A percentile compares a stretch with the other conserved stretches of the same genome.
These are phyloP conservation scores for Diplodus sargus DNA, from an alignment of 2,797 vertebrate species.

Conservation along the genomic window DNA sequence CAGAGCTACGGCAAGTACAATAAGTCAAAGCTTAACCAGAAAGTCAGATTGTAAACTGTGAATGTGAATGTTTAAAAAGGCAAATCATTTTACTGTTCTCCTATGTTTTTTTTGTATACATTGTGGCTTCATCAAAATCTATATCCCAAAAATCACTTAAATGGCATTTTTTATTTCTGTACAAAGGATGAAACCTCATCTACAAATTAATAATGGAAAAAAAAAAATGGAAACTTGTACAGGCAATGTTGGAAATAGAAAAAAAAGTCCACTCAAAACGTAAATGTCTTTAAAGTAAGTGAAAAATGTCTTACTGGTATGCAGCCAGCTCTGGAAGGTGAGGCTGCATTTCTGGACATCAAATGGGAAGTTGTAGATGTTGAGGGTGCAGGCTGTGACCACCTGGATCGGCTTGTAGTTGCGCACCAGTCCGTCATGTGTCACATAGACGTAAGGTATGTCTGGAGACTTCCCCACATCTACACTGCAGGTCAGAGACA, in stretches of 20 bases:
- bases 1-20: not conserved
- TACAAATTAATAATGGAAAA: not conserved
- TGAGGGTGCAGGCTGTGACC: slow-evolving; percentile 95
- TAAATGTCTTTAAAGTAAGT: no score
- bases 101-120: not conserved
- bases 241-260: not conserved
- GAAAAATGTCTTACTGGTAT: slow-evolving; percentile 87
- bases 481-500: slow-evolving; percentile 83
- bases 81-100: not conserved
- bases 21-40: not conserved
- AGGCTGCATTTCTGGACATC: slow-evolving; percentile 98
- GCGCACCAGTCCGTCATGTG: slow-evolving; percentile 88
- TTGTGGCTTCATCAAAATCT: not conserved
- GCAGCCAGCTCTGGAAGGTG: slow-evolving; percentile 99
- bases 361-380: slow-evolving; percentile 99
- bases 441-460: slow-evolving; percentile 95
- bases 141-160: not conserved
- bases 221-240: not conserved
- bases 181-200: no score
- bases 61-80: no score
- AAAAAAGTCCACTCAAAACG: not conserved
- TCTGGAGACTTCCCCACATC: slow-evolving; percentile 96
- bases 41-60: not conserved
- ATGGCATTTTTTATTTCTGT: not conserved
- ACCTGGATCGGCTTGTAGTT: slow-evolving; percentile 99